A percentile compares a stretch with the other conserved stretches of the same genome.
Evolutionary conservation across 2,113 vertebrate species (phyloP).

Genomic region (Cottus gobio): DNA sequence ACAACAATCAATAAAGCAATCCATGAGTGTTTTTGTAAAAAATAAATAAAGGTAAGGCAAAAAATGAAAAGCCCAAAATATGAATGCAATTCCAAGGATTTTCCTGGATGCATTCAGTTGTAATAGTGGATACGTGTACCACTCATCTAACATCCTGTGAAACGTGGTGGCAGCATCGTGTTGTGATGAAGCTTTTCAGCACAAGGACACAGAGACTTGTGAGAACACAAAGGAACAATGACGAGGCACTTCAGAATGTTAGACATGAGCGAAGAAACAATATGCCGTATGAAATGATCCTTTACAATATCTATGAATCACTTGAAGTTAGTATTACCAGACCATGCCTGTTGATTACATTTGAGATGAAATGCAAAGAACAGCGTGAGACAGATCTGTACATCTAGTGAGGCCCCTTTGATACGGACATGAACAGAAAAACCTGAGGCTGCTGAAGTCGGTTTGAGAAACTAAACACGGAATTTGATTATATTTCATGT

Average conservation of each 20-base stretch:
- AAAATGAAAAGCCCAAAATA: neutral
- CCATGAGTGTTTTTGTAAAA: neutral
- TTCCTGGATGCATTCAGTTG: neutral
- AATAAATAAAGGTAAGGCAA: neutral
- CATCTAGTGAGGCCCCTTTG: neutral
- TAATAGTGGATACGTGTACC: neutral
- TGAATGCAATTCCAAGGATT: neutral
- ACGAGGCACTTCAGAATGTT: neutral
- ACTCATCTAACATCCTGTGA: conserved; percentile 25
- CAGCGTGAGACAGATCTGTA: neutral
- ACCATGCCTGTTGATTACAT: neutral
- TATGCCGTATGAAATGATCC: neutral
- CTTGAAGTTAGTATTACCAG: neutral
- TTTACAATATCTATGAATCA: no score
- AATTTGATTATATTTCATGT: neutral
- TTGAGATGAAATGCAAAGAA: neutral
- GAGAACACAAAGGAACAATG: conserved; percentile 39
- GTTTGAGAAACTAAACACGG: neutral
- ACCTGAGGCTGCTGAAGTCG: neutral
- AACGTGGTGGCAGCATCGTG: conserved; percentile 11
- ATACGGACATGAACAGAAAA: neutral
- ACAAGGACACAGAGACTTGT: conserved; percentile 35
- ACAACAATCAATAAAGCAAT: neutral
- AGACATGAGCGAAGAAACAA: neutral
- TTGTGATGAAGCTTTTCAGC: conserved; percentile 39